Evolutionary conservation across 2,797 vertebrate genomes (phyloP), one percentile per base, ranked within the genome.

Genomic region (Rhynchotus rufescens): DNA sequence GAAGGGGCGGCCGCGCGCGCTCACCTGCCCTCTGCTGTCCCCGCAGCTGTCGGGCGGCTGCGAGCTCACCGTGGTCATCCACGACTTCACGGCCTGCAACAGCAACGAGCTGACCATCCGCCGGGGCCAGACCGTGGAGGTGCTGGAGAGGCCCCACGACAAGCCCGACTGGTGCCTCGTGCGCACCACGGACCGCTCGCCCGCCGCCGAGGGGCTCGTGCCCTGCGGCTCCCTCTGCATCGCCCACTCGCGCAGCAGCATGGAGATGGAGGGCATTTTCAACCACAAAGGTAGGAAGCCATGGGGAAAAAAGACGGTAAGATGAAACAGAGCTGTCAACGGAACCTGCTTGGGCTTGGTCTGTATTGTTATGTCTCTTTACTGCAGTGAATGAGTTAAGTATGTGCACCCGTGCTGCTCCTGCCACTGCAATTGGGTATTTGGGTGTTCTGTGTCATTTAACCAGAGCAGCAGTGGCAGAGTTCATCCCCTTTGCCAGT

Each of bases 221-320:
- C 99, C 99, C 90, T 99, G 99, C 23, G 98, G 98, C 72, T 98
- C 98, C 56, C 98, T 99, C 77, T 99, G 99, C 97, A 99, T 99
- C 22, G 99, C 99, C 61, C 99, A 99, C 90, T 99, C 99, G 7
- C 98, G 99, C 83, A 99, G 99, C 23, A 99, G 99, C 85, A 99
- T 99, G 99, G 99, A 99, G 97, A 99, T 99, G 99, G 99, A 99
- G 95, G 99, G 99, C 82, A 99, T 99, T 96, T 99, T 99, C 94
- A 99, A 99, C 97, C 99, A 99, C 98, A 99, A 99, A 99, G 99
- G 99, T 99, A 98, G 96, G 98, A 17, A 36, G 4, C 0, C 4
- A 30, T 10, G 28, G 40, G 12, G 40, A 72, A 17, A 56, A 25
- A 51, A 25, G 21, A 51, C 25, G 40, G 40, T 40, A 40, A 40